Conservation (phyloP, 2,888 invertebrate genomes). For the Spisula subtruncata region DNA sequence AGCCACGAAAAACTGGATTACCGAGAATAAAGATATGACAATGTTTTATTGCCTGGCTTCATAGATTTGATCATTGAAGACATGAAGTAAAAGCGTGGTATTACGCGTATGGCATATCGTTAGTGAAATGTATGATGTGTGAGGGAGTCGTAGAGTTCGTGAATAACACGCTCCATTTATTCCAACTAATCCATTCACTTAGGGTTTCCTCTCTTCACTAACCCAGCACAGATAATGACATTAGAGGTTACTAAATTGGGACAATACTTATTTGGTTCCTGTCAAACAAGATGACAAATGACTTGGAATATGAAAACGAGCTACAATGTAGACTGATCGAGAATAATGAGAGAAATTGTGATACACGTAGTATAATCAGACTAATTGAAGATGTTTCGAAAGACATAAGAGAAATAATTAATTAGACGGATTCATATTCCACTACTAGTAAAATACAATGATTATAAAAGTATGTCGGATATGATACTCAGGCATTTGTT, state of each 20-base stretch:
- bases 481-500: too few relatives aligned
- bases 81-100: neutral
- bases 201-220: neutral
- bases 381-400: neutral
- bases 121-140: neutral
- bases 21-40: neutral
- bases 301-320: conserved; percentile 18
- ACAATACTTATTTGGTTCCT: conserved; percentile 21
- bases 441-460: too few relatives aligned
- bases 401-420: neutral
- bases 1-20: neutral
- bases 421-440: neutral
- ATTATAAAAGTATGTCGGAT: too few relatives aligned
- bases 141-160: neutral
- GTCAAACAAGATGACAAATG: conserved; percentile 25
- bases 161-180: conserved; percentile 21
- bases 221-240: conserved; percentile 17
- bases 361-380: neutral
- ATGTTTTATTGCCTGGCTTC: neutral
- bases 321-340: neutral
- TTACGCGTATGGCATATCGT: neutral
- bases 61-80: neutral
- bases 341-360: neutral
- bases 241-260: conserved; percentile 3
- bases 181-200: conserved; percentile 13